Evolutionary conservation across 2,888 invertebrate species (phyloP), one percentile per base, ranked within the genome.

Genomic region (Exocentrus adspersus): DNA sequence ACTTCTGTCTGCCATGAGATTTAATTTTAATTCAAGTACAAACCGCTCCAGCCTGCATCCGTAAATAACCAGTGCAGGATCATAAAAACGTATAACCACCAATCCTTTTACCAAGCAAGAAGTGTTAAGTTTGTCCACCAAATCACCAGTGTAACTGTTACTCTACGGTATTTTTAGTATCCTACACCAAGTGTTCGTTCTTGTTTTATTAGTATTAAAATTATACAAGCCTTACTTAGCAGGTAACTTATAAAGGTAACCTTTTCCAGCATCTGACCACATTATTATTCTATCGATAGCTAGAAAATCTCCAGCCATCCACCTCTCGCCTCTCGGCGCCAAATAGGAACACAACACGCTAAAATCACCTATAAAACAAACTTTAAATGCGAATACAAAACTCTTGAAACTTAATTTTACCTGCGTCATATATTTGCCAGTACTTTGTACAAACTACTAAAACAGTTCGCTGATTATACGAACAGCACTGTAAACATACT

Each of bases 201-300:
- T 19, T n/a, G 17, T 28, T 28, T 48, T 24, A 48, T 48, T 51
- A 51, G 51, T 32, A 20, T 51, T 43, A 61, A 21, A 12, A 37
- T 41, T 53, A 62, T 21, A 61, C 42, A 59, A 46, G 46, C 69
- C 92, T 88, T 89, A 98, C 95, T 97, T 98, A 75, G 95, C 92
- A 0, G 99, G 98, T 73, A 99, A 85, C 82, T 92, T 95, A 85
- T 95, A 99, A 54, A 99, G 86, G 82, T 97, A 98, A 53, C 96
- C 97, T 78, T 94, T 95, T 64, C 98, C 98, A 78, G 96, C 95
- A 52, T 95, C 96, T 52, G 95, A 97, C 93, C 97, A 98, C 7
- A 98, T 90, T 53, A 98, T 89, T 0, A 98, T 94, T 42, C 94
- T 86, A 80, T 98, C 98, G 0, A 95, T 92, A 0, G 94, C 89